Base-by-base conservation (phyloP, 2,888 invertebrate species). In the Leucophenga montana region DNA sequence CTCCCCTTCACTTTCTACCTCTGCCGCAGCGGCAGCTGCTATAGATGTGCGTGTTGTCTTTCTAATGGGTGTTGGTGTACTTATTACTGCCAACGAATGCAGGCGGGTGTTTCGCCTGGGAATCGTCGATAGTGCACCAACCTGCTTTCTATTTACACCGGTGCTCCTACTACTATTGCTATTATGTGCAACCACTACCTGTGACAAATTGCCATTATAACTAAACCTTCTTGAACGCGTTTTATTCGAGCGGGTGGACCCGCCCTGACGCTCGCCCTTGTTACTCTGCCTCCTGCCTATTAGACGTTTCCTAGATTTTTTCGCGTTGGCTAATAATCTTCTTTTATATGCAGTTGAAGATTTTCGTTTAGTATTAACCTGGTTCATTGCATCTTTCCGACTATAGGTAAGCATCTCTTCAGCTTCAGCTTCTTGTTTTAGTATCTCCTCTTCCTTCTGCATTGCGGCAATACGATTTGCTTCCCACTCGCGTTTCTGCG, bases 401-500 rank as follows among this genome's bases (percentile, higher is more conserved):
- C 93, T 92, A 87, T 94, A 95, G 27, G 95, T 95, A 80, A 95
- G 90, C 76, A 94, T 90, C 74, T 93, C 92, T 73, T 92, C 92
- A 61, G 90, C 89, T 79, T 92, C 90, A 78, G 87, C 89, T 77
- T 92, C 93, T 79, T 91, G 90, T 75, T 90, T 89, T 5, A 90
- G 90, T 71, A 92, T 89, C 66, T 92, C 90, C 79, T 93, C 92
- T 83, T 93, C 92, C 88, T 94, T 92, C 68, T 91, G 90, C 87
- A 92, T 90, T 66, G 93, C 93, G 77, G 93, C 93, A 83, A 94
- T 90, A 44, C 96, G 93, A 87, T 95, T 94, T 81, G 95, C 91
- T 89, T 96, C 96, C 96, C 96, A 96, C 85, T 95, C 95, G 75
- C 94, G 93, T 88, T 95, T 95, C 87, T 94, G 94, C 65, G 93